These are phyloP conservation scores for Chaetoderma sp. DNA, from an alignment of 2,888 invertebrate genomes.

Conservation along the genomic window DNA sequence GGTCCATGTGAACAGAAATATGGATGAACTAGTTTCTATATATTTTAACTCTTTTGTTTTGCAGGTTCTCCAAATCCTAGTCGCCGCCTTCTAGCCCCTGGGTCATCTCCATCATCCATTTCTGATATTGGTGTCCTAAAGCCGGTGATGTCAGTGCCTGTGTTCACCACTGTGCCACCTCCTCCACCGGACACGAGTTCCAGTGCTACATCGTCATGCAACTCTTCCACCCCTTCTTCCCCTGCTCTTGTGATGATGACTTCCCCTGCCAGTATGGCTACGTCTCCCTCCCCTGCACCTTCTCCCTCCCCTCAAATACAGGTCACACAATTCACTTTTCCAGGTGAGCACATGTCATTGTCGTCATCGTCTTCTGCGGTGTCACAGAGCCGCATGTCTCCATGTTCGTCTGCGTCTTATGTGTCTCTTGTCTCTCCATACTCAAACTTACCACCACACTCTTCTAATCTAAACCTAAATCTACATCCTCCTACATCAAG, in stretches of 20 bases:
- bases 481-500: background rate
- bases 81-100: slow-evolving; percentile 43
- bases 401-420: background rate
- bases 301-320: slow-evolving; percentile 46
- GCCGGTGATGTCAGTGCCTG: slow-evolving; percentile 42
- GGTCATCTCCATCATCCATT: too few species aligned
- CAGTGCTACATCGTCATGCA: slow-evolving; percentile 94
- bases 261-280: slow-evolving; percentile 72
- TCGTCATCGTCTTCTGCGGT: background rate
- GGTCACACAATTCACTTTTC: slow-evolving; percentile 78
- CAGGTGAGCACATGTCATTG: slow-evolving; percentile 72
- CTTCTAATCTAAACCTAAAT: background rate
- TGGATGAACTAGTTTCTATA: too few species aligned
- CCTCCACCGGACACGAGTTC: slow-evolving; percentile 75
- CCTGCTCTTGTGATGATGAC: slow-evolving; percentile 77
- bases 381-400: too few species aligned
- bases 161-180: slow-evolving; percentile 34
- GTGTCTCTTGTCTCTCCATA: background rate
- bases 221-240: slow-evolving; percentile 95
- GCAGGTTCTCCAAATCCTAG: slow-evolving; percentile 50
- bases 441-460: background rate
- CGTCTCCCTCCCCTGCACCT: slow-evolving; percentile 66
- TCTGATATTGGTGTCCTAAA: slow-evolving; percentile 37
- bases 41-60: too few species aligned
- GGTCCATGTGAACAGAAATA: too few species aligned